Base-by-base conservation (phyloP, 2,888 invertebrate genomes). In the Hypolimnas misippus region DNA sequence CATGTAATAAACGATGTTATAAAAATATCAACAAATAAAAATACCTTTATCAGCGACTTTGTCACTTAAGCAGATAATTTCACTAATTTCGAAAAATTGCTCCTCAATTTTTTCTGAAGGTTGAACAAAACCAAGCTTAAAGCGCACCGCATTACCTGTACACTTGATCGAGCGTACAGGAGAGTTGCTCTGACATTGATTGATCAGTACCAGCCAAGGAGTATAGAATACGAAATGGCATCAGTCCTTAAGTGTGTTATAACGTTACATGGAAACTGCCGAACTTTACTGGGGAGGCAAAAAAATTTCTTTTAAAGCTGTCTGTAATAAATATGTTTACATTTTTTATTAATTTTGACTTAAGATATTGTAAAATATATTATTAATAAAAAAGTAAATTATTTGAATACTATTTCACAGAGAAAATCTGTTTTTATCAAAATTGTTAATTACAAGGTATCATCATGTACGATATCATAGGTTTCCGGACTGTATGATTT, bases 71-170 rank as follows among this genome's bases (percentile, higher is more conserved):
- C 17, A 2, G 10, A 25, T 46, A 46, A 21, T 16, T 44, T 21
- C 21, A n/a, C 12, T 25, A 46, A 46, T 21, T 12, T 42, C 17
- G 16, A 12, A 46, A 46, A 46, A 46, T n/a, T 19, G 21, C 5
- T 21, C 25, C 5, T 46, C 19, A 46, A 21, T n/a, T 5, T 21
- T 46, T 46, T 46, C 10, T n/a, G 12, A 46, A 46, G 46, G 33
- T 40, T 17, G 29, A 44, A 52, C 35, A n/a, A 57, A 55, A 12
- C 44, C 63, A 42, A 58, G 57, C 57, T 53, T 49, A 54, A 66
- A 63, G 60, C 66, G 61, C 63, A 63, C 66, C 56, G 66, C 59
- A 60, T 68, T 68, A 70, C 71, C 71, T 70, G 71, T 66, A 58
- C 60, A 58, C 69, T 63, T 72, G 71, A 72, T 69, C 62, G 66